Evolutionary conservation across 1,140 invertebrate genomes (phyloP), one percentile per base, ranked within the genome.

Genomic region (Polypedilum vanderplanki): DNA sequence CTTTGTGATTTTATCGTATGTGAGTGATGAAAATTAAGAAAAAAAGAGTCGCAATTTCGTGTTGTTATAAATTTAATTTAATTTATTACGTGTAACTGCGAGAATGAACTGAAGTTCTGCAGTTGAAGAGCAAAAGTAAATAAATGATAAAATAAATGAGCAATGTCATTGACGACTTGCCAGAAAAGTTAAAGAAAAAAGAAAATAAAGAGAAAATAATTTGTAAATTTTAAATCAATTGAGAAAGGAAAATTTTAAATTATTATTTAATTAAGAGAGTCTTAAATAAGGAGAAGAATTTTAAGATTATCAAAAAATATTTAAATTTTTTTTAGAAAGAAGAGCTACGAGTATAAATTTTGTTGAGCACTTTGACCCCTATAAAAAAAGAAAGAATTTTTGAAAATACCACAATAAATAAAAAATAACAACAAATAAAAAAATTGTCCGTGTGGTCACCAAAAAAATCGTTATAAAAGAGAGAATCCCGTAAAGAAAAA

Each of bases 31-130:
- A 5, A 33, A 33, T 33, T 33, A 33, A 33, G 24, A 33, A 33
- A 33, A 33, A 33, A 33, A 33, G n/a, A 33, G 24, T 33, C 24
- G 24, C 24, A 33, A 33, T 33, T 33, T 33, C 24, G 46, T 57
- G 12, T 57, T 57, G 46, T 57, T 57, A 57, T n/a, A 57, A 33
- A 57, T 57, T n/a, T 57, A 57, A 57, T 57, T 57, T 57, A 57
- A 33, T 33, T 33, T n/a, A 57, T 57, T 57, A 57, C 12, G 12
- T 57, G 12, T 57, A 57, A 57, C 46, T n/a, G 46, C 46, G 46
- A 57, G 46, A 57, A 57, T 57, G 12, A n/a, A n/a, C 46, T n/a
- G 46, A 57, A 57, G 12, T 57, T n/a, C 46, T n/a, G n/a, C 46
- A 57, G 24, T 15, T 15, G 46, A 57, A 15, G 46, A 57, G 46